Conservation (phyloP, 2,888 invertebrate species). For the Panzeria rudis region DNA sequence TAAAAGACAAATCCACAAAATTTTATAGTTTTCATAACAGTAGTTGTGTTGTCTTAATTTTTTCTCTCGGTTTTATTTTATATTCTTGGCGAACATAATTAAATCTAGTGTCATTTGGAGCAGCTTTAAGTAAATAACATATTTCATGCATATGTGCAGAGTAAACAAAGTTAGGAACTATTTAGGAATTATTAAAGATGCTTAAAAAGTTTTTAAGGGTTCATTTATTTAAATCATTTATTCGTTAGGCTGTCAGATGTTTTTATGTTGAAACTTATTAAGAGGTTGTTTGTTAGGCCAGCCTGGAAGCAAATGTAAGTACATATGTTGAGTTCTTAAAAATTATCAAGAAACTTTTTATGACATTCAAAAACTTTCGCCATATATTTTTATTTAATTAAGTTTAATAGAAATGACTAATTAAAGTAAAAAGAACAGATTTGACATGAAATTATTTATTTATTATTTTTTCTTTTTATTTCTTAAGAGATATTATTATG, state of each 20-base stretch:
- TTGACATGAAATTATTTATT: not conserved
- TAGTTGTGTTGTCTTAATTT: constrained; percentile 50
- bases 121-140: constrained; percentile 49
- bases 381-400: no score
- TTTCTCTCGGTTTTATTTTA: not conserved
- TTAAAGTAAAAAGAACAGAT: not conserved
- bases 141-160: constrained; percentile 60
- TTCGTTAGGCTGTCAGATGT: constrained; percentile 29
- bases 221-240: constrained; percentile 38
- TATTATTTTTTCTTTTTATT: no score
- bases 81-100: constrained; percentile 6
- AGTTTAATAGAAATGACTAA: not conserved
- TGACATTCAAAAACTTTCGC: no score
- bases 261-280: not conserved
- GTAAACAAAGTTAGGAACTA: constrained; percentile 36
- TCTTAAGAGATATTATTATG: no score
- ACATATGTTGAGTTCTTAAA: not conserved
- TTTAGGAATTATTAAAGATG: constrained; percentile 38
- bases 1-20: constrained; percentile 73
- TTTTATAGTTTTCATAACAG: constrained; percentile 65
- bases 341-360: not conserved
- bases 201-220: constrained; percentile 36
- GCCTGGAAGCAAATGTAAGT: not conserved
- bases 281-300: not conserved
- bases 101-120: constrained; percentile 21